Conservation (phyloP, 2,888 invertebrate species). For the Lepidonotus clava region DNA sequence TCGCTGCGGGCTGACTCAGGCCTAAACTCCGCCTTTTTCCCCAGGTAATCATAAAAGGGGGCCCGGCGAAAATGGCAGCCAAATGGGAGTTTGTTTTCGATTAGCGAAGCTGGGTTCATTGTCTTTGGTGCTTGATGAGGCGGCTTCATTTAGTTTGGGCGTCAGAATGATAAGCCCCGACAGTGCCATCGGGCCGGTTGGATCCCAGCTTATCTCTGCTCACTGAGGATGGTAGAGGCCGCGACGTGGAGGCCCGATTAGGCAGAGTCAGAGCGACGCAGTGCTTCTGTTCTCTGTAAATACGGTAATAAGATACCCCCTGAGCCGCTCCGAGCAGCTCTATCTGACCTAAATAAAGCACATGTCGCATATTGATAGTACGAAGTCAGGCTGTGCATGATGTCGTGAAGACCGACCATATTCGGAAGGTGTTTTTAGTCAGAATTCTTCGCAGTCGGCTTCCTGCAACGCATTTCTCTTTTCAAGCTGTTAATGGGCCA, state of each 20-base stretch:
- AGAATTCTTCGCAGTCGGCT: no score
- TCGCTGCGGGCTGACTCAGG: background rate
- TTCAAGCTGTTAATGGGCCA: no score
- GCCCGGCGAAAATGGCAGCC: background rate
- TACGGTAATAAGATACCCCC: background rate
- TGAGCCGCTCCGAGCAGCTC: background rate
- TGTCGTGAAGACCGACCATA: no score
- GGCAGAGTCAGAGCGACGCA: background rate
- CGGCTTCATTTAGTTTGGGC: background rate
- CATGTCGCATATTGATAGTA: no score
- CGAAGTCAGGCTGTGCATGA: no score
- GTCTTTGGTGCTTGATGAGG: background rate
- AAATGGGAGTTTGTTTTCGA: conserved; percentile 26
- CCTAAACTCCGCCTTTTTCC: background rate
- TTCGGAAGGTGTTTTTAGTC: no score
- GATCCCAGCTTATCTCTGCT: background rate
- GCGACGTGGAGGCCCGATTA: no score
- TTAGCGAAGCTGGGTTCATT: background rate
- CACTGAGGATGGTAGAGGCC: no score
- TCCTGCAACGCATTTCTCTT: no score
- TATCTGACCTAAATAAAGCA: conserved; percentile 17
- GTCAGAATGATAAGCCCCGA: background rate
- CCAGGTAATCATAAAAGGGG: conserved; percentile 26
- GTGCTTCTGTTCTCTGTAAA: background rate
- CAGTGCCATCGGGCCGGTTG: background rate